Percentiles rank a stretch among this genome's conserved stretches.
Evolutionary conservation across 2,888 invertebrate genomes (phyloP).

Genomic region (Amphiduros pacificus): DNA sequence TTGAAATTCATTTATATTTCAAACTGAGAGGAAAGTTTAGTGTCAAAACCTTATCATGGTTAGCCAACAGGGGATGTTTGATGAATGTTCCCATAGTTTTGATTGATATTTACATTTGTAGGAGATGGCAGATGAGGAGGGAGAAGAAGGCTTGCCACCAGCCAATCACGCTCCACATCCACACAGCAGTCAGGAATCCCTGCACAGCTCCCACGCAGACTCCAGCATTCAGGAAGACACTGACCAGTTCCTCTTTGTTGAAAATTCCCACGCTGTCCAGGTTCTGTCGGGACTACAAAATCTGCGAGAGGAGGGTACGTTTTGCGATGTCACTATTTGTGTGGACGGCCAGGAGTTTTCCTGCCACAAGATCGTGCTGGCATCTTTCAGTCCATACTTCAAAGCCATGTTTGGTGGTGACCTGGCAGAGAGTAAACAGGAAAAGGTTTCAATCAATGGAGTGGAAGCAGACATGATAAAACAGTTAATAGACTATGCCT

Average conservation of each 20-base stretch:
- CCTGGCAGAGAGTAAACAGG: conserved; percentile 58
- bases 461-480: conserved; percentile 59
- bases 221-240: not conserved
- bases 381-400: conserved; percentile 59
- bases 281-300: conserved; percentile 55
- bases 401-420: conserved; percentile 48
- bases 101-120: no score
- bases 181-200: not conserved
- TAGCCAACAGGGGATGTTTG: no score
- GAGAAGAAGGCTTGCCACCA: not conserved
- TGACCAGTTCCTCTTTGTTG: conserved; percentile 44
- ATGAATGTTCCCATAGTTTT: no score
- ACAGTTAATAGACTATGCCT: conserved; percentile 61
- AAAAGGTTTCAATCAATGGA: conserved; percentile 58
- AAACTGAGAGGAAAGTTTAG: no score
- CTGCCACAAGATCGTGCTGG: conserved; percentile 59
- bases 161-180: not conserved
- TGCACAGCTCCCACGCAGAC: not conserved
- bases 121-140: not conserved
- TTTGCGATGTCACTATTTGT: conserved; percentile 61
- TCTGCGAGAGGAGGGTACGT: conserved; percentile 49
- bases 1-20: no score
- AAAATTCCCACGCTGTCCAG: conserved; percentile 54
- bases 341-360: conserved; percentile 59
- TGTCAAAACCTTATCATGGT: no score